A percentile compares a stretch with the other conserved stretches of the same genome.
Evolutionary conservation across 1,140 invertebrate species (phyloP).

Genomic region (Ceratina australensis): DNA sequence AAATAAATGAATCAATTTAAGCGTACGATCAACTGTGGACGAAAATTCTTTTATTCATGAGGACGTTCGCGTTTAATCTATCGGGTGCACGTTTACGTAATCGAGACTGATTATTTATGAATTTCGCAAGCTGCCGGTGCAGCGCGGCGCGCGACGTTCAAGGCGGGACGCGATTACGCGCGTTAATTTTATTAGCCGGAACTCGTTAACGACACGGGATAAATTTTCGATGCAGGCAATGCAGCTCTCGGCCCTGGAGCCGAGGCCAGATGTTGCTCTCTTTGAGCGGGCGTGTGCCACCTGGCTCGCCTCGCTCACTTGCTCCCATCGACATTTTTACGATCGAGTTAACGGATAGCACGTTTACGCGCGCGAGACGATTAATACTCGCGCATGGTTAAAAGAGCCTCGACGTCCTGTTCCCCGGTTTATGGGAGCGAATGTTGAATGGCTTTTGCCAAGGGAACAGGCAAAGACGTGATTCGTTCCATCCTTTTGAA

Average conservation of each 20-base stretch:
- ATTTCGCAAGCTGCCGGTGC: neutral
- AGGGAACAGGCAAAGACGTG: neutral
- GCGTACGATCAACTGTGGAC: too few relatives aligned
- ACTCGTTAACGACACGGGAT: conserved; percentile 27
- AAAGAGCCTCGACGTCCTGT: neutral
- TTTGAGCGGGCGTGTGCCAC: conserved; percentile 21
- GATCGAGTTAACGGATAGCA: conserved; percentile 20
- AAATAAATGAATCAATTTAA: too few relatives aligned
- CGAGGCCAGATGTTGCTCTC: conserved; percentile 13
- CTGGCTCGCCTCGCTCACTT: neutral
- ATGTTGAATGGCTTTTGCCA: neutral
- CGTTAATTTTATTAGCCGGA: conserved; percentile 27
- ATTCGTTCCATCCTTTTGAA: conserved; percentile 24
- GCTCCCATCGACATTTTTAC: conserved; percentile 35
- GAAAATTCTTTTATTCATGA: neutral
- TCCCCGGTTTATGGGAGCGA: conserved; percentile 7
- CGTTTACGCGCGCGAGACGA: conserved; percentile 26
- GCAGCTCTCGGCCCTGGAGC: neutral
- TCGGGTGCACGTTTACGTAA: neutral
- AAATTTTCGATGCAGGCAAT: conserved; percentile 25
- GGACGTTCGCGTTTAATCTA: neutral
- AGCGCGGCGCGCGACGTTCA: neutral
- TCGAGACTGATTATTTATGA: neutral
- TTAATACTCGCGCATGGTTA: conserved; percentile 22
- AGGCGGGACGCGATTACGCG: neutral